Percentiles rank a stretch among this genome's conserved stretches.
phyloP scores from a whole-genome alignment of 2,113 vertebrate species.

The Geococcyx californianus region DNA sequence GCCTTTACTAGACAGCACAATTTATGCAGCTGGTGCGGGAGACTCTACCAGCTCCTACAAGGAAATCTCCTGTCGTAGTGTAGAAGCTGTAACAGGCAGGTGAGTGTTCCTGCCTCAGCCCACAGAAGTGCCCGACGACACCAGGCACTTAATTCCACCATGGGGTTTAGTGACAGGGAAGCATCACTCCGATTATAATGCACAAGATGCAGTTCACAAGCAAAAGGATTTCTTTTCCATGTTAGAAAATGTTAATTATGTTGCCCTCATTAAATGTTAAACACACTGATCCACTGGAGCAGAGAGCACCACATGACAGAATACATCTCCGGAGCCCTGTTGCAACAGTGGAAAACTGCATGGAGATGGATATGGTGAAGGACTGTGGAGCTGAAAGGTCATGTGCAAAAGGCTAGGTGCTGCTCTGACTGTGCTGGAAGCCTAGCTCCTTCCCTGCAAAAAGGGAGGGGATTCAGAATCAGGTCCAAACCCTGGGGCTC shows the following conservation, averaged over 20 bases:
- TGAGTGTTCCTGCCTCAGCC: not conserved
- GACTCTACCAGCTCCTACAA: conserved; percentile 12
- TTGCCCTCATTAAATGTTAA: conserved; percentile 70
- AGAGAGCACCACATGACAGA: conserved; percentile 47
- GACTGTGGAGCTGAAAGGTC: not conserved
- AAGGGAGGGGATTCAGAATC: not conserved
- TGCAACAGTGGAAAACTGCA: not conserved
- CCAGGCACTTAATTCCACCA: not conserved
- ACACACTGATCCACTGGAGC: conserved; percentile 68
- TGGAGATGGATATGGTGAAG: not conserved
- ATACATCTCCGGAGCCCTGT: not conserved
- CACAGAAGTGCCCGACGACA: not conserved
- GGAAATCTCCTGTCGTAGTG: not conserved
- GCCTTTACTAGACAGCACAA: not conserved
- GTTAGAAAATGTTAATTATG: conserved; percentile 61
- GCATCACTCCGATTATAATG: not conserved
- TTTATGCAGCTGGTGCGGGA: conserved; percentile 11
- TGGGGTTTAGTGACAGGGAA: not conserved
- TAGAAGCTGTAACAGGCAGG: conserved; percentile 8
- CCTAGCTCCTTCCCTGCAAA: not conserved
- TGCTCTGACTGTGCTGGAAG: not conserved
- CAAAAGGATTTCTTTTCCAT: not conserved
- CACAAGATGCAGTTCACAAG: not conserved
- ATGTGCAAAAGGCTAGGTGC: not conserved
- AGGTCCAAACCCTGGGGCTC: not conserved